Evolutionary conservation across 2,888 invertebrate genomes (phyloP).

Genomic region (Agrochola circellaris): DNA sequence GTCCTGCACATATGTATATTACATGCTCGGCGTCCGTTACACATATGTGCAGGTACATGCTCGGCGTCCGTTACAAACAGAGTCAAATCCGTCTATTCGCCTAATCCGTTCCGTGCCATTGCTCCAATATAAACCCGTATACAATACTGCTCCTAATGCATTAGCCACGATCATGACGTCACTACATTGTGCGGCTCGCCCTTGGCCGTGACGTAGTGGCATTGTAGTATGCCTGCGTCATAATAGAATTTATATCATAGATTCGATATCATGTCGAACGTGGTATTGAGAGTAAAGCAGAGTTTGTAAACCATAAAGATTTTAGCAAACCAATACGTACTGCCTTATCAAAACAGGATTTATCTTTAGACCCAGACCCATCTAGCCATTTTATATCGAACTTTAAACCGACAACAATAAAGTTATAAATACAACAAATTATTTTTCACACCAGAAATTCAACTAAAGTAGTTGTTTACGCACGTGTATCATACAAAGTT

Average conservation of each 20-base stretch:
- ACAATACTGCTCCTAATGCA: slow-evolving; percentile 38
- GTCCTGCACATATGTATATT: too few species aligned
- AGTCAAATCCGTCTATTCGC: background rate
- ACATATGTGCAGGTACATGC: too few species aligned
- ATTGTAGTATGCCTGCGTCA: slow-evolving; percentile 12
- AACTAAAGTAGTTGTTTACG: too few species aligned
- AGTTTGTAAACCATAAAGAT: background rate
- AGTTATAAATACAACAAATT: background rate
- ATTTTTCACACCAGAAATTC: background rate
- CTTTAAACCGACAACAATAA: background rate
- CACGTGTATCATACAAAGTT: too few species aligned
- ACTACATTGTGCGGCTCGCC: slow-evolving; percentile 35
- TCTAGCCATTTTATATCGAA: background rate
- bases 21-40: too few species aligned
- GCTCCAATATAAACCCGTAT: slow-evolving; percentile 13
- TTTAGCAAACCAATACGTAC: background rate
- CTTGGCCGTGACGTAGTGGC: slow-evolving; percentile 49
- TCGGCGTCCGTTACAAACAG: too few species aligned
- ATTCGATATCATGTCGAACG: background rate
- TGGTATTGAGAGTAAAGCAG: background rate
- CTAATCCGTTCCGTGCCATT: slow-evolving; percentile 25
- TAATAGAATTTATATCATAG: slow-evolving; percentile 4
- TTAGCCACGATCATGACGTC: slow-evolving; percentile 38
- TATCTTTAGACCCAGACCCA: too few species aligned
- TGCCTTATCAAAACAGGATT: background rate